Evolutionary conservation across 2,888 invertebrate genomes (phyloP).

Genomic region (Aleiodes alternator): DNA sequence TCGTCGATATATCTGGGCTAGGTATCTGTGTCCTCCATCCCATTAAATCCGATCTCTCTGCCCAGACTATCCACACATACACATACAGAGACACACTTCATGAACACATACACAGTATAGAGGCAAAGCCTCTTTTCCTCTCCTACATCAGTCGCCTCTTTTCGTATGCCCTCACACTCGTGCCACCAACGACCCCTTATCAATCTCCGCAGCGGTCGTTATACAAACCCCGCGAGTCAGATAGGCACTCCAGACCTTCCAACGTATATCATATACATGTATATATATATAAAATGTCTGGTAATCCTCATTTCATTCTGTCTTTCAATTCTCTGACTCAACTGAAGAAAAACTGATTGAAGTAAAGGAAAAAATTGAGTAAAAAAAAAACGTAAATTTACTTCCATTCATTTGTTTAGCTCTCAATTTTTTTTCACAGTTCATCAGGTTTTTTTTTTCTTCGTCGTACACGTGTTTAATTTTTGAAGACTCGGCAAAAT

Average conservation of each 20-base stretch:
- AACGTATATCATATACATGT: slow-evolving; percentile 27
- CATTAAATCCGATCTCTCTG: slow-evolving; percentile 68
- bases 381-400: no score
- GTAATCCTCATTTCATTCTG: neutral
- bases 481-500: neutral
- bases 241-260: slow-evolving; percentile 32
- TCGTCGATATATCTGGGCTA: slow-evolving; percentile 63
- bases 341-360: neutral
- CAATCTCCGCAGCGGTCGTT: slow-evolving; percentile 35
- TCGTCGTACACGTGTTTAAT: slow-evolving; percentile 18
- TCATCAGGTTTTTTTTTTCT: no score
- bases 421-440: no score
- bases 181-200: slow-evolving; percentile 39
- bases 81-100: slow-evolving; percentile 10
- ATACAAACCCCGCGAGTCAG: slow-evolving; percentile 32
- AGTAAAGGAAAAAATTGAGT: no score
- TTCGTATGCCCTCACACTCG: slow-evolving; percentile 10
- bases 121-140: slow-evolving; percentile 23
- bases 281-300: slow-evolving; percentile 1
- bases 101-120: slow-evolving; percentile 9
- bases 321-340: neutral
- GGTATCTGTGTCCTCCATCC: slow-evolving; percentile 69
- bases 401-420: no score
- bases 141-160: slow-evolving; percentile 7
- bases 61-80: slow-evolving; percentile 47